These are phyloP conservation scores for Scytalopus superciliaris DNA, from an alignment of 2,113 vertebrate genomes.

Conservation along the genomic window DNA sequence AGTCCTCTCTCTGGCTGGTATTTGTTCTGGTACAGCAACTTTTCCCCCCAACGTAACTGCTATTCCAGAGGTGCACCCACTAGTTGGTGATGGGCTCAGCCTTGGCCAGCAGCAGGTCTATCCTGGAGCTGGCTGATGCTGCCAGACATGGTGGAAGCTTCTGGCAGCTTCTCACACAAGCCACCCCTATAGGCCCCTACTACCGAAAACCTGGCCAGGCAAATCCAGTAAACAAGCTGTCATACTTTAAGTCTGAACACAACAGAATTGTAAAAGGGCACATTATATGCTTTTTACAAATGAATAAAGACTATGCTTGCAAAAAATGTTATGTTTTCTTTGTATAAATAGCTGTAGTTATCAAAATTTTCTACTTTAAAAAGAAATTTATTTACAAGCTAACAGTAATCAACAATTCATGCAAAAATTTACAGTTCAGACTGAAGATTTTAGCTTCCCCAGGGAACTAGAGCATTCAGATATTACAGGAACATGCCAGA, in stretches of 20 bases:
- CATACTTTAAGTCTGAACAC: background rate
- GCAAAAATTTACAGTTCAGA: background rate
- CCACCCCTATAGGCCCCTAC: background rate
- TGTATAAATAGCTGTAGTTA: background rate
- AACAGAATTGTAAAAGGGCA: background rate
- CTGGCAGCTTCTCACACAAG: background rate
- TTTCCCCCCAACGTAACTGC: background rate
- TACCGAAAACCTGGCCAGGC: background rate
- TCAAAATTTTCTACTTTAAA: background rate
- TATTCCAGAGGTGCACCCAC: background rate
- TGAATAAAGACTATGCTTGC: background rate
- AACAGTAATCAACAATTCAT: background rate
- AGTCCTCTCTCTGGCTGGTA: background rate
- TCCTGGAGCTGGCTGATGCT: background rate
- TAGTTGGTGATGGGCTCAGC: fast-evolving
- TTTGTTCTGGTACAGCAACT: background rate
- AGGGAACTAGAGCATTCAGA: background rate
- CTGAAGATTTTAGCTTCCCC: background rate
- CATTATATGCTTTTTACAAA: background rate
- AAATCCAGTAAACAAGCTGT: background rate
- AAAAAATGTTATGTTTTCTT: background rate
- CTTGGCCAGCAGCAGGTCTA: fast-evolving
- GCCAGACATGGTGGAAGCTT: background rate
- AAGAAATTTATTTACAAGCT: background rate
- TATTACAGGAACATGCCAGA: background rate